phyloP scores from a whole-genome alignment of 2,113 vertebrate genomes.

The Mesoclemmys tuberculata region DNA sequence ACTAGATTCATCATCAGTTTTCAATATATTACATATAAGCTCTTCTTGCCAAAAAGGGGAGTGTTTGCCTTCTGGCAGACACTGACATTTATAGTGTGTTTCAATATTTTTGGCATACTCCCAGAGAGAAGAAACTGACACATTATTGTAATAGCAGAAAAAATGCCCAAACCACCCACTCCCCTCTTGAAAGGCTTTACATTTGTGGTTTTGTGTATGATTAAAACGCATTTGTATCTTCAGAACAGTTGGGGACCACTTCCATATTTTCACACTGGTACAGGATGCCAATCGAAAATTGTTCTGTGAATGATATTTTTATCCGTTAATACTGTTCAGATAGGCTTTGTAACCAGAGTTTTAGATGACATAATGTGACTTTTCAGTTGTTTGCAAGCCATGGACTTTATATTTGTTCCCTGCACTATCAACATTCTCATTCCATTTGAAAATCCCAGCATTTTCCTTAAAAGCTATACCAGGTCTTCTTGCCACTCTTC shows the following conservation, averaged over 20 bases:
- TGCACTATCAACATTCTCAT: constrained; percentile 71
- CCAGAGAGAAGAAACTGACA: constrained; percentile 32
- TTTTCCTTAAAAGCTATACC: constrained; percentile 54
- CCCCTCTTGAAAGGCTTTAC: constrained; percentile 30
- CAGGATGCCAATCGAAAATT: constrained; percentile 54
- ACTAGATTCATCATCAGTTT: neutral
- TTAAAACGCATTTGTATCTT: constrained; percentile 62
- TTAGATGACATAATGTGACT: constrained; percentile 72
- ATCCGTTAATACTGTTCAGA: constrained; percentile 70
- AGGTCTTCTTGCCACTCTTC: constrained; percentile 37
- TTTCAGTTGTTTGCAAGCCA: constrained; percentile 70
- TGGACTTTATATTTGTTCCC: constrained; percentile 61
- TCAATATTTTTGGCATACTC: constrained; percentile 51
- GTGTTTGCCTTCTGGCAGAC: constrained; percentile 34
- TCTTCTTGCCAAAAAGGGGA: constrained; percentile 9
- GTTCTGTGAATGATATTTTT: constrained; percentile 64
- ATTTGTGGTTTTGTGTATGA: constrained; percentile 41
- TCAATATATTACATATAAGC: neutral
- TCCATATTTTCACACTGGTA: constrained; percentile 49
- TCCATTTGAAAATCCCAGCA: constrained; percentile 56
- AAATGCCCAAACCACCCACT: constrained; percentile 54
- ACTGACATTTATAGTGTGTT: constrained; percentile 44
- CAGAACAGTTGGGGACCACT: constrained; percentile 13
- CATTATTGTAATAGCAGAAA: constrained; percentile 40
- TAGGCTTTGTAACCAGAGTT: constrained; percentile 65